Base-by-base conservation (phyloP, 2,888 invertebrate genomes). In the Aleiodes alternator region DNA sequence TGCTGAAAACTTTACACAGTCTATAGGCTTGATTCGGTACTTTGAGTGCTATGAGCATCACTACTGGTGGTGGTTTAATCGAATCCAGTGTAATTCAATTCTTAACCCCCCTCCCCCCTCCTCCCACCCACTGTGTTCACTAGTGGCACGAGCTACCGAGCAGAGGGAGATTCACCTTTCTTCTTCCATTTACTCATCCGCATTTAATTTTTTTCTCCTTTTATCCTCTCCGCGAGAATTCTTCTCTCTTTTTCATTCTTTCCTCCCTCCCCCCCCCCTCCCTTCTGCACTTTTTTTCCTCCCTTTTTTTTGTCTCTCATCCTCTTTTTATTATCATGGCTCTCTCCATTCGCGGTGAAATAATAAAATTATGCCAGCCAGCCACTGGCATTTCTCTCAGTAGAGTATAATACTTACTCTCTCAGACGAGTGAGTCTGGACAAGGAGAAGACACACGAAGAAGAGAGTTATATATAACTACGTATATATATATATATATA, bases 331-430 rank as follows among this genome's bases (percentile, higher is more conserved):
- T 75, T 48, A 68, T 56, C 53, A 64, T 38, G 57, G 14, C 50
- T 59, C 76, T 77, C 80, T 78, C 78, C 77, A 76, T 76, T 81
- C 80, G 77, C 69, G 79, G 80, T 83, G 68, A 72, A 78, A 73
- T 78, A 86, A 85, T 84, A 82, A 84, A 86, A 85, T 86, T 85
- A 85, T 81, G 82, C 79, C 78, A 73, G 82, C 79, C 78, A 73
- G 72, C 78, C 64, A 51, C 31, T 31, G 53, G 14, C 16, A 34
- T n/a, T 50, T 51, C 68, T 51, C 31, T 23, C 48, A 16, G 51
- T 43, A 53, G 68, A 43, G 59, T 68, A 53, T 68, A 68, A 68
- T 51, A 51, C 50, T 57, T 51, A 73, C 68, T 57, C 59, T 55
- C 53, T 69, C 53, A n/a, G 16, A 16, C 11, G 68, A 12, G 34